Conservation (phyloP, 1,140 invertebrate species). For the Varroa destructor region DNA sequence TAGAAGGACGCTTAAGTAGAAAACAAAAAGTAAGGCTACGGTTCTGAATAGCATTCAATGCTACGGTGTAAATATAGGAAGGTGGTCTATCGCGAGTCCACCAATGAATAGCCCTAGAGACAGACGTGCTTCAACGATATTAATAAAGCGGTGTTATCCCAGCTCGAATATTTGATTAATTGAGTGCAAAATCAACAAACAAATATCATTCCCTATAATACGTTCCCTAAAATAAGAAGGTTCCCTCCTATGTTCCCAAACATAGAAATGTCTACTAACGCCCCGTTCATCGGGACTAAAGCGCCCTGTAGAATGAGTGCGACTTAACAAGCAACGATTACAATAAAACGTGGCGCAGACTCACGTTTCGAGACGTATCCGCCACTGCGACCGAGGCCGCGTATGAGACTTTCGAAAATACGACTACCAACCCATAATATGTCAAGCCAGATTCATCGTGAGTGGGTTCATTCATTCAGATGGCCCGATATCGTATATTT, state of each 20-base stretch:
- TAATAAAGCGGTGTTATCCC: neutral
- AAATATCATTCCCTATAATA: neutral
- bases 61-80: neutral
- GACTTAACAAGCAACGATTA: neutral
- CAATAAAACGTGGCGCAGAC: neutral
- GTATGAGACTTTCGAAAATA: neutral
- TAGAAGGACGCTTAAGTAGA: neutral
- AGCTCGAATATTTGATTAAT: neutral
- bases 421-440: neutral
- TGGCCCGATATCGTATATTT: neutral
- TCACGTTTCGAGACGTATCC: neutral
- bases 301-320: neutral
- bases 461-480: no score
- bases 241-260: neutral
- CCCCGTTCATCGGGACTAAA: neutral
- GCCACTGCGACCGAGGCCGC: neutral
- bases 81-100: conserved; percentile 6
- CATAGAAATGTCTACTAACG: neutral
- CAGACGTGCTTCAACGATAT: neutral
- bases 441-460: neutral
- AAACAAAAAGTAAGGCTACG: neutral
- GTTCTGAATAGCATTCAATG: neutral
- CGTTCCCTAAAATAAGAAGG: neutral
- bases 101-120: conserved; percentile 3
- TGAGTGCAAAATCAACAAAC: conserved; percentile 8